These are phyloP conservation scores for Alectoris magna DNA, from an alignment of 2,797 vertebrate genomes.

Conservation along the genomic window DNA sequence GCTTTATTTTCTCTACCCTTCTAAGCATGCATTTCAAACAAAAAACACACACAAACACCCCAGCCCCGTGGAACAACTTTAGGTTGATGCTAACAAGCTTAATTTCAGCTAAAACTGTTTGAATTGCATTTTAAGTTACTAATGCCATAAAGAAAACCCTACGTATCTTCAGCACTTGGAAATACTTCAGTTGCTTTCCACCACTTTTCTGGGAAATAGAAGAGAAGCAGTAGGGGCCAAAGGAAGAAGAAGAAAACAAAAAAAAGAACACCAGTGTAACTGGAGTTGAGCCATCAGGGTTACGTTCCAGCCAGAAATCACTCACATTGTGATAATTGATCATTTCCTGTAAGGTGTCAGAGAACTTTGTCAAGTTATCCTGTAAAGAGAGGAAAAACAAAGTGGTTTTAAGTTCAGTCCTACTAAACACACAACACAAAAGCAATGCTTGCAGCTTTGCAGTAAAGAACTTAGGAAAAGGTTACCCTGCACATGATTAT, in stretches of 20 bases:
- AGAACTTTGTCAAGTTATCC: slow-evolving; percentile 94
- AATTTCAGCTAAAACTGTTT: neutral
- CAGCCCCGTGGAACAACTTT: neutral
- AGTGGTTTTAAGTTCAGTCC: neutral
- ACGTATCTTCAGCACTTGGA: neutral
- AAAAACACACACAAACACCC: neutral
- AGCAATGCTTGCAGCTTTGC: neutral
- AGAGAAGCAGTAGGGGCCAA: neutral
- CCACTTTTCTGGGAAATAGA: neutral
- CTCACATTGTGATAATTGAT: slow-evolving; percentile 97
- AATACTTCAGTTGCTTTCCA: neutral
- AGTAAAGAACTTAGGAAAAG: neutral
- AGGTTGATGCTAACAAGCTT: neutral
- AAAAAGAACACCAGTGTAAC: neutral
- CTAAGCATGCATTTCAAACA: neutral
- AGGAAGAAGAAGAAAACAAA: neutral
- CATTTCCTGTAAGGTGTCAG: slow-evolving; percentile 97
- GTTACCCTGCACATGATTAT: neutral
- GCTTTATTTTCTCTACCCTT: neutral
- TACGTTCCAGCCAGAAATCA: neutral
- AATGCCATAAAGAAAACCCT: neutral
- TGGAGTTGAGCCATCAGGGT: neutral
- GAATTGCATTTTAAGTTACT: neutral
- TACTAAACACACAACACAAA: neutral
- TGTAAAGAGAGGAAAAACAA: slow-evolving; percentile 71